Base-by-base conservation (phyloP, 1,140 invertebrate genomes). In the Nephotettix cincticeps region DNA sequence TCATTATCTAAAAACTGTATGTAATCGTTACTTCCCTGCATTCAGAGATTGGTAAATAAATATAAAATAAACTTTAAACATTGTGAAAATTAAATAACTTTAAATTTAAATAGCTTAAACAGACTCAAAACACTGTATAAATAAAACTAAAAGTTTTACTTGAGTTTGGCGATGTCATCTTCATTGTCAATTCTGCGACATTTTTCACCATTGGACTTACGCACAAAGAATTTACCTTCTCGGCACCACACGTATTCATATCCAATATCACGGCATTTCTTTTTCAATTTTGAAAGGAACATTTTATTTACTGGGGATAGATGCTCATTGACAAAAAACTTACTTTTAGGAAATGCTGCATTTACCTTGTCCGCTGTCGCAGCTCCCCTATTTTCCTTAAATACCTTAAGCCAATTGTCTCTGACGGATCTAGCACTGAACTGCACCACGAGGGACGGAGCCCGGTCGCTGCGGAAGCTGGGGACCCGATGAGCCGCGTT, bases 201-300 rank as follows among this genome's bases (percentile, higher is more conserved):
- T 36, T 40, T 30, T 40, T 66, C 64, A 17, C 64, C 64, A 17
- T 51, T 17, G 19, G 14, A 4, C n/a, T 21, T 51, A 11, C 47
- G 6, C 3, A 51, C 47, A 51, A 51, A 51, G 47, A 51, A 51
- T 51, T 51, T 51, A 4, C 47, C 47, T n/a, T 51, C 47, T 3
- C 47, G 14, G 19, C 47, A 51, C 47, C 47, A 51, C 3, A 21
- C 47, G 19, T 3, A 51, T 4, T 4, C 14, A 51, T 51, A 51
- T 3, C 47, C 47, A 4, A 66, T 40, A 14, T 28, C 63, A 13
- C 63, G 25, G 14, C 28, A 65, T 27, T 65, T 65, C 28, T 30
- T 13, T 65, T 65, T 65, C 28, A 65, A 30, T 30, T 65, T 65
- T 30, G 63, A 9, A 1, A 65, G 63, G 14, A 65, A 65, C 14